Evolutionary conservation across 2,113 vertebrate species (phyloP).

Genomic region (Cyprinodon brontotheroides): DNA sequence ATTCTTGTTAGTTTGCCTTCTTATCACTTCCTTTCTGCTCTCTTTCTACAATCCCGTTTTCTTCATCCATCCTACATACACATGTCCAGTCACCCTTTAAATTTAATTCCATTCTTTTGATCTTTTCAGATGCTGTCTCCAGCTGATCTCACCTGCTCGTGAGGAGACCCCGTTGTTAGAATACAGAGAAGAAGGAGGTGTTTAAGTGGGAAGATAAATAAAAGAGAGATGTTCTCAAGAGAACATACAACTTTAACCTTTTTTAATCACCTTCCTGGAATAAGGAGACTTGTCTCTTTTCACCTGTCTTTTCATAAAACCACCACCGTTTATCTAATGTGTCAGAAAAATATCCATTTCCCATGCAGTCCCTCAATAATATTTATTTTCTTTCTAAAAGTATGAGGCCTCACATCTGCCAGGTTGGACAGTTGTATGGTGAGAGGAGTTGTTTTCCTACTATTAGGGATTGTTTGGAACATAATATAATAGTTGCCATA

Average conservation of each 20-base stretch:
- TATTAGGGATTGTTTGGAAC: too few relatives aligned
- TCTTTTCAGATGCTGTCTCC: constrained; percentile 2
- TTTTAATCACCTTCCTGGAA: neutral
- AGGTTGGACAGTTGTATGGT: too few relatives aligned
- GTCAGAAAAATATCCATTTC: too few relatives aligned
- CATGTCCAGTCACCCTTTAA: neutral
- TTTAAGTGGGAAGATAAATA: neutral
- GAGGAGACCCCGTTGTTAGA: neutral
- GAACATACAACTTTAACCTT: neutral
- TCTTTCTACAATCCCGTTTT: neutral
- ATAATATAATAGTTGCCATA: too few relatives aligned
- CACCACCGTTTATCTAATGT: neutral
- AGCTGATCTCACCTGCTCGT: constrained; percentile 10
- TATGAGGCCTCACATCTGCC: too few relatives aligned
- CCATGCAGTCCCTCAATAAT: too few relatives aligned
- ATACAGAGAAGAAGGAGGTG: neutral
- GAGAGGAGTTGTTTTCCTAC: too few relatives aligned
- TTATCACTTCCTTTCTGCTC: neutral
- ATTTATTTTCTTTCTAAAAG: too few relatives aligned
- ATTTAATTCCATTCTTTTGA: constrained; percentile 1
- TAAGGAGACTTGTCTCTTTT: neutral
- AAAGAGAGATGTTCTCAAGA: neutral
- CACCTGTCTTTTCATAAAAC: neutral
- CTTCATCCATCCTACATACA: neutral
- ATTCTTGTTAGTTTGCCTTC: neutral